Conservation (phyloP, 2,113 vertebrate genomes). For the Phalacrocorax aristotelis region DNA sequence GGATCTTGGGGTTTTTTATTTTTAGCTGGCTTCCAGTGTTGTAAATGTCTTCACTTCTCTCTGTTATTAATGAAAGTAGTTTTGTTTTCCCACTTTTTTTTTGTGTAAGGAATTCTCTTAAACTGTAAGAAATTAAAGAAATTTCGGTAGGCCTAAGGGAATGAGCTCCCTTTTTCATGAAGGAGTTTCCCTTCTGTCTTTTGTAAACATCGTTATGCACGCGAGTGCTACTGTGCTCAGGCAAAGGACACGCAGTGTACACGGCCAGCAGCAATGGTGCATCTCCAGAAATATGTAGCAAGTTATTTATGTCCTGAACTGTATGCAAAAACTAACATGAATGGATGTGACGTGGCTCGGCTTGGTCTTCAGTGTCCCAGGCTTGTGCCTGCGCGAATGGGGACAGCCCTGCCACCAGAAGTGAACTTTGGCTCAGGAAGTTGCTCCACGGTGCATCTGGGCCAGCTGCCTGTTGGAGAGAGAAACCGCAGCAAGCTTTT, state of each 20-base stretch:
- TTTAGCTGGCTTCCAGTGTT: background rate
- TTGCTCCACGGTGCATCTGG: rapidly evolving
- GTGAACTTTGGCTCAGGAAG: background rate
- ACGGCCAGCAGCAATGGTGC: rapidly evolving
- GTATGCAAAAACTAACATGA: background rate
- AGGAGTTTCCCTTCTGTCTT: background rate
- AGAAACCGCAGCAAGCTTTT: background rate
- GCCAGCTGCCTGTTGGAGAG: background rate
- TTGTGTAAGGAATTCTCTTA: background rate
- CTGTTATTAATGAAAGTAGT: background rate
- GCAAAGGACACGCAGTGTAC: background rate
- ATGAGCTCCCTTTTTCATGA: background rate
- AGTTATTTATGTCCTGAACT: background rate
- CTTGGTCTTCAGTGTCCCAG: background rate
- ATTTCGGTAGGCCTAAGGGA: background rate
- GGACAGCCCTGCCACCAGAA: background rate
- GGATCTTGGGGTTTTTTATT: background rate
- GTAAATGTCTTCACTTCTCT: background rate
- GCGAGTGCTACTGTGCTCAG: background rate
- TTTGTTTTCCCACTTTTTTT: background rate
- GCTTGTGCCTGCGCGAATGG: rapidly evolving
- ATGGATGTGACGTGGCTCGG: background rate
- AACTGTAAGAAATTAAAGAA: background rate
- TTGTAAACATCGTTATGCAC: background rate
- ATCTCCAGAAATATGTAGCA: rapidly evolving